Conservation (phyloP, 2,888 invertebrate species). For the Nesidiocoris tenuis region DNA sequence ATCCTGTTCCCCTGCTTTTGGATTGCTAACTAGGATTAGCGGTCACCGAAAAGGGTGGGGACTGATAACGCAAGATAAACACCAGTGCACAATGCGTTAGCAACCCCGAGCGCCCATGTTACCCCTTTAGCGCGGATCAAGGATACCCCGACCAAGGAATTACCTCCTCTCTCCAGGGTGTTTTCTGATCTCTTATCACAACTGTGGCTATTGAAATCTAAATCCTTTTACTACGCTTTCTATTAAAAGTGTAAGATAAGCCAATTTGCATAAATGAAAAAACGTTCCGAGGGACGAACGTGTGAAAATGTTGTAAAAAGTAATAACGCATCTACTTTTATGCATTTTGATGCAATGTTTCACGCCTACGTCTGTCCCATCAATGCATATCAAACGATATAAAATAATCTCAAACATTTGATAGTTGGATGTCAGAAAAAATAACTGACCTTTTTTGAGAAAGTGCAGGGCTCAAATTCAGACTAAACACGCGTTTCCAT, state of each 20-base stretch:
- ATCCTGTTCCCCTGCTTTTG: not conserved
- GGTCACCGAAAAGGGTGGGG: not conserved
- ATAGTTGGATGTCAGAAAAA: too few relatives aligned
- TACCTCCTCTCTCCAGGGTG: too few relatives aligned
- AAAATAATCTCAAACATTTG: too few relatives aligned
- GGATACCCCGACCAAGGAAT: not conserved
- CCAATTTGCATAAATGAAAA: slow-evolving; percentile 10
- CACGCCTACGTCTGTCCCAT: too few relatives aligned
- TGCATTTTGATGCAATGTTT: too few relatives aligned
- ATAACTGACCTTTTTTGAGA: too few relatives aligned
- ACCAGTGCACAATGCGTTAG: slow-evolving; percentile 19
- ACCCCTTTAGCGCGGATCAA: slow-evolving; percentile 13
- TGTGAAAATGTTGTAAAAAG: not conserved
- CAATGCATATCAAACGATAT: too few relatives aligned
- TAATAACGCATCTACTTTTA: too few relatives aligned
- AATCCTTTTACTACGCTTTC: slow-evolving; percentile 8
- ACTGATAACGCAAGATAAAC: slow-evolving; percentile 40
- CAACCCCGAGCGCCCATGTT: not conserved
- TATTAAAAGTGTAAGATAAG: not conserved
- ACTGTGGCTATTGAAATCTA: slow-evolving; percentile 4
- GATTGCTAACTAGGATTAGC: not conserved
- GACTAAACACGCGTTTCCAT: too few relatives aligned
- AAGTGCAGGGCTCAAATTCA: too few relatives aligned
- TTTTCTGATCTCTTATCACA: slow-evolving; percentile 41
- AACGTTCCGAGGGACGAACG: not conserved